Base-by-base conservation (phyloP, 2,797 vertebrate species). In the Anniella stebbinsi region DNA sequence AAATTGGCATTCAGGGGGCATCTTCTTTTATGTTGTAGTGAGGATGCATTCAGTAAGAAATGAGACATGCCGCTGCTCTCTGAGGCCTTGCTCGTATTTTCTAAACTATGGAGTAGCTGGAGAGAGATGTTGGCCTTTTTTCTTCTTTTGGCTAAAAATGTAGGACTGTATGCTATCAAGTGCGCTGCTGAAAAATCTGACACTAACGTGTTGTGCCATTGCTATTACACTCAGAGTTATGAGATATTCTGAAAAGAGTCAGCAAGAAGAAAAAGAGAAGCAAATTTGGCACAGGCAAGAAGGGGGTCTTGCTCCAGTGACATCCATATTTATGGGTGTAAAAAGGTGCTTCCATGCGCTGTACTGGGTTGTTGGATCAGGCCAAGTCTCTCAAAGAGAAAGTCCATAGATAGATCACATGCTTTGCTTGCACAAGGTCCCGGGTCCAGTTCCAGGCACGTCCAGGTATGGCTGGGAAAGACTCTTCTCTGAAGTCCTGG, bases 141-240 rank as follows among this genome's bases (percentile, higher is more conserved):
- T 75, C 36, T 81, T 81, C 21, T 12, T 54, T 33, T n/a, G n/a
- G 48, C 84, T 25, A 86, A 73, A 86, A 73, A 86, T 86, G n/a
- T n/a, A 86, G n/a, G 25, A 54, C 84, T 48, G 10, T 86, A 73
- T 86, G 84, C 21, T 54, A 38, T 28, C 51, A 70, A 73, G 72
- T 86, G n/a, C 57, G 84, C 73, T 86, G 67, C 69, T 86, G 21
- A 86, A 72, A 11, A 72, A 86, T 13, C 28, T 54, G 84, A 73
- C n/a, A 33, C 15, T 8, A 41, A 83, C 28, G 36, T 28, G 57
- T 57, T 73, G 48, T 73, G 69, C 33, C 70, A 86, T 86, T 1
- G 23, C 69, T 57, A 21, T 57, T 54, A 72, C 23, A 1, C 12
- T 28, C 57, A 73, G 69, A 54, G 36, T 36, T 25, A 51, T 67